Evolutionary conservation across 2,888 invertebrate species (phyloP).

Genomic region (Eutolmus rufibarbis): DNA sequence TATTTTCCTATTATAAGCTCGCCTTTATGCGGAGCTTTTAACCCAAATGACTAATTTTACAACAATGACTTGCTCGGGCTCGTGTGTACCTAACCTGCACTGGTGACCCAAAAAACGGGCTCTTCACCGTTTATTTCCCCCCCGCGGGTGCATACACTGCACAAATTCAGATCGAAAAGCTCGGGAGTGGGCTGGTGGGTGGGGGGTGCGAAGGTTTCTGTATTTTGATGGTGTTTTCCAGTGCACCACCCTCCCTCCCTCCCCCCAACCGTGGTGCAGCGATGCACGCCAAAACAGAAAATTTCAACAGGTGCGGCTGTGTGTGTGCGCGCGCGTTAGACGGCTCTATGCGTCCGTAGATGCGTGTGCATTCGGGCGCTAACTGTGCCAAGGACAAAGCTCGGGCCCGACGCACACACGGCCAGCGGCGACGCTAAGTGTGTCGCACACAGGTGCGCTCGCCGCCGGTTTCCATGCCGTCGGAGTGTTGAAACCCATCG

Average conservation of each 20-base stretch:
- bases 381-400: constrained; percentile 51
- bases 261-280: neutral
- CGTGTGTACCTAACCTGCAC: constrained; percentile 36
- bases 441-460: constrained; percentile 18
- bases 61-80: constrained; percentile 19
- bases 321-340: neutral
- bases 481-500: constrained; percentile 25
- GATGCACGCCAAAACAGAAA: neutral
- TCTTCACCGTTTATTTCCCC: neutral
- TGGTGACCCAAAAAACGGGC: constrained; percentile 19
- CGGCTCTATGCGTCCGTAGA: constrained; percentile 18
- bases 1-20: constrained; percentile 28
- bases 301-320: constrained; percentile 17
- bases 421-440: neutral
- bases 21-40: constrained; percentile 37
- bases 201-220: neutral
- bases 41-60: constrained; percentile 38
- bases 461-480: constrained; percentile 11
- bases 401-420: constrained; percentile 35
- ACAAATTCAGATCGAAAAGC: constrained; percentile 23
- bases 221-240: neutral
- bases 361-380: constrained; percentile 49
- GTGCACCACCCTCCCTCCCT: neutral
- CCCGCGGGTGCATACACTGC: neutral
- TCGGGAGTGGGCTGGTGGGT: neutral